Evolutionary conservation across 2,113 vertebrate genomes (phyloP), one percentile per base, ranked within the genome.

Genomic region (Glaucidium brasilianum): DNA sequence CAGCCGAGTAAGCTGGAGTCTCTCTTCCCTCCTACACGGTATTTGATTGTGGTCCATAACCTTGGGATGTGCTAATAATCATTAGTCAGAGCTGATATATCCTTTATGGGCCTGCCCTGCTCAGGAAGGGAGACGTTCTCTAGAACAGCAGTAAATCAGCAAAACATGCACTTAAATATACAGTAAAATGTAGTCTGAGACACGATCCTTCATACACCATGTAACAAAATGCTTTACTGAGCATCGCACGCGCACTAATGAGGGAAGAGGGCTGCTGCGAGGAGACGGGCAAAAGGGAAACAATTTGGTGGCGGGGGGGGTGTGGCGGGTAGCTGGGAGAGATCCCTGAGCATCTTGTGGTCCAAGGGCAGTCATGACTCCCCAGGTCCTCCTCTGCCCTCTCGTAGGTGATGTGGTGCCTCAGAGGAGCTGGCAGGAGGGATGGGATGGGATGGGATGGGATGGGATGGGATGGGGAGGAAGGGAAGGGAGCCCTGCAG

Each of bases 51-150:
- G 95, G 98, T 92, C 63, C 97, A 73, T 97, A 97, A 95, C 97
- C 98, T 97, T 96, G 96, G 96, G 95, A 97, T 89, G 94, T 86
- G 62, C 97, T 97, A 98, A 97, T 97, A 98, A 97, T 98, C 97
- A 56, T 98, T 92, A 96, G 87, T 97, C 97, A 95, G 89, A 95
- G 92, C 82, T 95, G 97, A 95, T 96, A 64, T 26, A 87, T 92
- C 94, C 35, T 67, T 92, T 90, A 89, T 18, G 5, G 95, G 94
- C 81, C 87, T 94, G 87, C 91, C 67, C 71, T 23, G 78, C 91
- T 76, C 1, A 0, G 74, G 62, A 43, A 92, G 91, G 94, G 89
- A 97, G 76, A 75, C 4, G 0, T 83, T 96, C 95, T 71, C 56
- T 87, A 5, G 43, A 86, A 74, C 53, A 74, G 90, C 94, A 55